Evolutionary conservation across 2,113 vertebrate genomes (phyloP), one percentile per base, ranked within the genome.

Genomic region (Camarhynchus parvulus): DNA sequence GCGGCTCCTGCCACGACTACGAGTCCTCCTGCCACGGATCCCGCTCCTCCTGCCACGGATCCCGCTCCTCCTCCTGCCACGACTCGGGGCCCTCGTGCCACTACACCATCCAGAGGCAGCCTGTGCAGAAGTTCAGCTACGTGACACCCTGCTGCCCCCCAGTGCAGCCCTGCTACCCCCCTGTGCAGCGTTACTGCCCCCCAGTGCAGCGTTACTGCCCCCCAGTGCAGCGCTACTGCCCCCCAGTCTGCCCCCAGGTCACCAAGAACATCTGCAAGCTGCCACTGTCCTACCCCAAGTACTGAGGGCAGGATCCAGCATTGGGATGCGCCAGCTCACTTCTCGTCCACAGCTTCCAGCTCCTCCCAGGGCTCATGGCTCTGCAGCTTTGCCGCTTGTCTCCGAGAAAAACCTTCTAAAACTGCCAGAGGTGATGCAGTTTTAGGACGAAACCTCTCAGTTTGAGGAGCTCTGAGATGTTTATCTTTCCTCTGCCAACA

Each of bases 401-500:
- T 11, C 8, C 61, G 5, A 63, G 30, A 7, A 31, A 79, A 59
- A 0, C 2, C 31, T 78, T 17, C 22, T 18, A 1, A 55, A 78
- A 12, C 2, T 0, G 10, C 5, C 2, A 0, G 22, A 28, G 27
- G 12, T 6, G 19, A 2, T 1, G 0, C 9, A 3, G 21, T 17
- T 15, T 68, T 42, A 2, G 66, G 49, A 9, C 10, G 67, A 68
- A 79, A 42, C 11, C 37, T 84, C 58, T 28, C 0, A 0, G 6
- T 37, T 89, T 68, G 7, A 42, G 10, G 24, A 52, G 22, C 27
- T 53, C 68, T 13, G 50, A 70, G 63, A 6, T 83, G 14, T 37
- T 84, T 16, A 0, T 23, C 31, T 68, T 31, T 49, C 33, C 58
- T 20, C 52, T 61, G 58, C 39, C 39, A 1, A 3, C 0, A 2